Percentiles rank a stretch among this genome's conserved stretches.
Evolutionary conservation across 1,140 invertebrate genomes (phyloP).

Genomic region (Brachionus sp.): DNA sequence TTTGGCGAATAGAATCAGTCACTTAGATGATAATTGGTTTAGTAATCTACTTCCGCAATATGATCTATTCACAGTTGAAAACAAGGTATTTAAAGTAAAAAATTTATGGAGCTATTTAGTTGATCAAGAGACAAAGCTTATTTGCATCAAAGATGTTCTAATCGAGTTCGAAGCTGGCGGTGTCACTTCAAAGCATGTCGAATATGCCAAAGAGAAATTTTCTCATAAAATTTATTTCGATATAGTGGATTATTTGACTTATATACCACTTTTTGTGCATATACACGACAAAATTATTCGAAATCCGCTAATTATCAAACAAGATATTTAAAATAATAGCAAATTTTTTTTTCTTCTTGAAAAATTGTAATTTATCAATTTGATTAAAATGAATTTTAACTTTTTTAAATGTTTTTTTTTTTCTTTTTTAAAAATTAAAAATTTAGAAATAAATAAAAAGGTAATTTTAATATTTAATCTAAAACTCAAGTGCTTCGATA

Average conservation of each 20-base stretch:
- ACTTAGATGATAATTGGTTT: conserved; percentile 42
- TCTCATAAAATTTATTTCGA: conserved; percentile 24
- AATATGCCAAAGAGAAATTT: conserved; percentile 43
- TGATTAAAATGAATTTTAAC: neutral
- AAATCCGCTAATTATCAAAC: conserved; percentile 12
- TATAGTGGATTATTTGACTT: conserved; percentile 30
- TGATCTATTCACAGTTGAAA: conserved; percentile 35
- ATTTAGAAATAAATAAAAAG: neutral
- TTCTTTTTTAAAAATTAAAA: neutral
- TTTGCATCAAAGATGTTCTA: conserved; percentile 18
- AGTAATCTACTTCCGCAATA: conserved; percentile 17
- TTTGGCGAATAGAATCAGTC: conserved; percentile 11
- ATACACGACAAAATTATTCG: conserved; percentile 41
- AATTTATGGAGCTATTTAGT: conserved; percentile 17
- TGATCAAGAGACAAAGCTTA: conserved; percentile 18
- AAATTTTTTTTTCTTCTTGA: neutral
- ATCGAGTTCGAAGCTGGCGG: conserved; percentile 42
- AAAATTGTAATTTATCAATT: neutral
- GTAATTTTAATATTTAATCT: neutral
- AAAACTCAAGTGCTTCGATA: neutral
- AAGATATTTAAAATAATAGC: conserved; percentile 15
- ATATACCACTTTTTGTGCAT: conserved; percentile 37
- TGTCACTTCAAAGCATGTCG: conserved; percentile 35
- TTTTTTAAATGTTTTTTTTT: neutral
- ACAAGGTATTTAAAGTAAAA: conserved; percentile 38